Percentiles rank a stretch among this genome's conserved stretches.
phyloP scores from a whole-genome alignment of 2,797 vertebrate species.

The Anisognathus igniventris region DNA sequence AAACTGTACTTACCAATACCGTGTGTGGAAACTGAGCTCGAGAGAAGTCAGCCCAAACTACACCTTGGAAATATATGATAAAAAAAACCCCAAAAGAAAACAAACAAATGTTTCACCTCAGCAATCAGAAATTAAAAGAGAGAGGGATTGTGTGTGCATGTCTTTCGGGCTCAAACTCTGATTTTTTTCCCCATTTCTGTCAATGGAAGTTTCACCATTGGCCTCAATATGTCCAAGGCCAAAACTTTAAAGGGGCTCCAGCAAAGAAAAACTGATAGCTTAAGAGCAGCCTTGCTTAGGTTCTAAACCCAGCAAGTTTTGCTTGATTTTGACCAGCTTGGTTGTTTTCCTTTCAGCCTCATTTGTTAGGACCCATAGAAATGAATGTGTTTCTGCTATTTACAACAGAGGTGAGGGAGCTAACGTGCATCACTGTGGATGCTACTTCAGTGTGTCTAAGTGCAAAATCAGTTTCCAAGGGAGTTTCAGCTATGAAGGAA shows the following conservation, averaged over 20 bases:
- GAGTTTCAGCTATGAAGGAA: not conserved
- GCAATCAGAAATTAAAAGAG: not conserved
- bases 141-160: accelerated
- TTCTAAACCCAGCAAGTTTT: not conserved
- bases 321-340: not conserved
- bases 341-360: not conserved
- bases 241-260: not conserved
- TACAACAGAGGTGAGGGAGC: not conserved
- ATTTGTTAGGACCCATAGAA: not conserved
- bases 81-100: not conserved
- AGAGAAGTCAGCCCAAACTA: not conserved
- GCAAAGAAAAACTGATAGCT: not conserved
- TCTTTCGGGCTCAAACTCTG: not conserved
- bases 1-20: not conserved
- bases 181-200: not conserved
- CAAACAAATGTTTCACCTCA: not conserved
- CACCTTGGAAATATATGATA: not conserved
- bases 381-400: not conserved
- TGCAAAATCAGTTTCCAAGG: not conserved
- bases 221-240: not conserved
- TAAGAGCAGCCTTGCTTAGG: not conserved
- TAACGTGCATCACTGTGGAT: accelerated
- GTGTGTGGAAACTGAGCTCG: not conserved
- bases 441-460: not conserved
- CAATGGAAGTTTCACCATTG: not conserved